Percentiles rank a stretch among this genome's conserved stretches.
Evolutionary conservation across 2,113 vertebrate genomes (phyloP).

Genomic region (Varanus salvator): DNA sequence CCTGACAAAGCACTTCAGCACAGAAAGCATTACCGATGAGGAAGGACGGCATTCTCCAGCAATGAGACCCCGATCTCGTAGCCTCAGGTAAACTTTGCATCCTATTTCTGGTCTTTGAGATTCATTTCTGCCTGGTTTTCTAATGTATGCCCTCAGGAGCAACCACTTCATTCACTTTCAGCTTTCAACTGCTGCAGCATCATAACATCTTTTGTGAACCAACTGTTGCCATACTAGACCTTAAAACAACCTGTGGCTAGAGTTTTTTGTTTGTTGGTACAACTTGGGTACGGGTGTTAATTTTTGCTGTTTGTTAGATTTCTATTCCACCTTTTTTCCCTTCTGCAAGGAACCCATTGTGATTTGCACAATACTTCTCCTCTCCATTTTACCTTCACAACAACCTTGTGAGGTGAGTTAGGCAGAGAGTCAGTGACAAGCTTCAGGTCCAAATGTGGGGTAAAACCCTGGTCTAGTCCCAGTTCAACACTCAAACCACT

Average conservation of each 20-base stretch:
- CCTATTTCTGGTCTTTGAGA: not conserved
- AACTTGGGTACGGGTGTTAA: not conserved
- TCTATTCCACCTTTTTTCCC: too few relatives aligned
- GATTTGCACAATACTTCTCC: too few relatives aligned
- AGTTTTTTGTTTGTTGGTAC: not conserved
- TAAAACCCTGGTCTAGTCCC: too few relatives aligned
- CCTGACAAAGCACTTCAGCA: conserved; percentile 99
- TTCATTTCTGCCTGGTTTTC: not conserved
- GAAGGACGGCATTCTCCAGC: conserved; percentile 91
- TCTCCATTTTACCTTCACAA: too few relatives aligned
- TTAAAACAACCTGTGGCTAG: not conserved
- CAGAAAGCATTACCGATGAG: conserved; percentile 94
- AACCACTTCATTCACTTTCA: not conserved
- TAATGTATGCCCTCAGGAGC: not conserved
- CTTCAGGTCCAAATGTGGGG: too few relatives aligned
- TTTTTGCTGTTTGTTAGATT: too few relatives aligned
- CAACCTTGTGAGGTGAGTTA: too few relatives aligned
- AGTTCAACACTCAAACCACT: too few relatives aligned
- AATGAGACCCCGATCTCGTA: conserved; percentile 94
- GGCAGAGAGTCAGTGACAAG: too few relatives aligned
- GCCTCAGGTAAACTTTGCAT: conserved; percentile 83
- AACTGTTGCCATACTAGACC: not conserved
- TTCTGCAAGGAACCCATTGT: too few relatives aligned
- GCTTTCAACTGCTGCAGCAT: not conserved
- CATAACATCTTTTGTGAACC: not conserved